A percentile compares a stretch with the other conserved stretches of the same genome.
phyloP scores from a whole-genome alignment of 2,797 vertebrate species.

The Gymnopithys bicolor region DNA sequence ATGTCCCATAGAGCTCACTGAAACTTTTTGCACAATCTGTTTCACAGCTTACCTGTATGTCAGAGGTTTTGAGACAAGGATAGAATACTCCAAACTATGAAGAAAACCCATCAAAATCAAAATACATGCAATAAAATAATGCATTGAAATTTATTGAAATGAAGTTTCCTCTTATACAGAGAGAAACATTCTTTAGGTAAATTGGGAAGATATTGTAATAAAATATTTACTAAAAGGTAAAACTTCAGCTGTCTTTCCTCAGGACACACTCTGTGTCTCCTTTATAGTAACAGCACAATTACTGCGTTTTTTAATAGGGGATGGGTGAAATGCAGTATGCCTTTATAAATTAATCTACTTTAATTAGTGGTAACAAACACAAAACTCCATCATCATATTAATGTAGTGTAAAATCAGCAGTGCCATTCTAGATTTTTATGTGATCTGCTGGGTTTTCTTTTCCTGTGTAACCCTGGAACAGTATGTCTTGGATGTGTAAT shows the following conservation, averaged over 20 bases:
- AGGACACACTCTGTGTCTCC: neutral
- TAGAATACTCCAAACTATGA: neutral
- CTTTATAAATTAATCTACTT: neutral
- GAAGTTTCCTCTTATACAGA: neutral
- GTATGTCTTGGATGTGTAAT: neutral
- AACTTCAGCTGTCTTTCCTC: neutral
- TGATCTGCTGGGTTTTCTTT: neutral
- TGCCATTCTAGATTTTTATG: neutral
- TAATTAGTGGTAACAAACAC: neutral
- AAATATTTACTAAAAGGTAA: neutral
- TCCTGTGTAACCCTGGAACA: neutral
- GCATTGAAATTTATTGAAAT: neutral
- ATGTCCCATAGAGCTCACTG: neutral
- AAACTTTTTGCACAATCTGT: neutral
- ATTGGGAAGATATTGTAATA: neutral
- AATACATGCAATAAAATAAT: neutral
- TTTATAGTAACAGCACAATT: neutral
- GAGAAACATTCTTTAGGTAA: neutral
- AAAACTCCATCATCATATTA: neutral
- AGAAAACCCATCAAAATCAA: neutral
- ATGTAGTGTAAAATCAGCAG: neutral
- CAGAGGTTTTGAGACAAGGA: neutral
- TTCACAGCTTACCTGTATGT: neutral
- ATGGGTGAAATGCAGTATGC: neutral
- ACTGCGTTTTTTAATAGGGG: neutral